phyloP scores from a whole-genome alignment of 2,888 invertebrate species.

The Teleogryllus oceanicus region DNA sequence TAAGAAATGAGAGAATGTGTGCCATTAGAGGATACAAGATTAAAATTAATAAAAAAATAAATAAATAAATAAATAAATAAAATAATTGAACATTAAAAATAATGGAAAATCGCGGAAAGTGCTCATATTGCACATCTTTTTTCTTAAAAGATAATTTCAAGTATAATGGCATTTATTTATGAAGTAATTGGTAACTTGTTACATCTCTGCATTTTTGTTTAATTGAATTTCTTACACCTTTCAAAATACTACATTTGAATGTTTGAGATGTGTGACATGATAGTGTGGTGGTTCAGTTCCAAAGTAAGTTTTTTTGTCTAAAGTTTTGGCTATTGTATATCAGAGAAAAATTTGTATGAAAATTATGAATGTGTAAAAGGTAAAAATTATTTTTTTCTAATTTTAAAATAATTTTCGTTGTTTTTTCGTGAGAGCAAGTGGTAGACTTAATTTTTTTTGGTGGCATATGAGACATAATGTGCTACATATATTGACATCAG shows the following conservation, averaged over 20 bases:
- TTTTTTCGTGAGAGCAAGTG: not conserved
- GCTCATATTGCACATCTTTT: not conserved
- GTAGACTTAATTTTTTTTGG: not conserved
- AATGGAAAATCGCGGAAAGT: too few relatives aligned
- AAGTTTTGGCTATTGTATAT: not conserved
- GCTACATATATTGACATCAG: slow-evolving; percentile 8
- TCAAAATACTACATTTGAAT: not conserved
- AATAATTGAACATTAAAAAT: too few relatives aligned
- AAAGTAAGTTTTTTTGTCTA: not conserved
- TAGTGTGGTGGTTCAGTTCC: not conserved
- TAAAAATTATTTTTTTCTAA: not conserved
- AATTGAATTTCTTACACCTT: not conserved
- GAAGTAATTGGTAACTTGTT: not conserved
- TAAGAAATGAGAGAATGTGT: too few relatives aligned
- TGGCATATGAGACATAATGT: slow-evolving; percentile 2
- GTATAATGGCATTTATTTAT: not conserved
- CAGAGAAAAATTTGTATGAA: not conserved
- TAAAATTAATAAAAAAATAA: too few relatives aligned
- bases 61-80: too few relatives aligned
- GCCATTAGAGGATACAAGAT: too few relatives aligned
- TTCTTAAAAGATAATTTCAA: not conserved
- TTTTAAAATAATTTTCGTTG: not conserved
- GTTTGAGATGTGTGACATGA: not conserved
- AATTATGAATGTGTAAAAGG: not conserved
- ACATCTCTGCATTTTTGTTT: not conserved